Percentiles rank a stretch among this genome's conserved stretches.
Conservation (phyloP, 2,797 vertebrate species). For the Pelobates cultripes region DNA sequence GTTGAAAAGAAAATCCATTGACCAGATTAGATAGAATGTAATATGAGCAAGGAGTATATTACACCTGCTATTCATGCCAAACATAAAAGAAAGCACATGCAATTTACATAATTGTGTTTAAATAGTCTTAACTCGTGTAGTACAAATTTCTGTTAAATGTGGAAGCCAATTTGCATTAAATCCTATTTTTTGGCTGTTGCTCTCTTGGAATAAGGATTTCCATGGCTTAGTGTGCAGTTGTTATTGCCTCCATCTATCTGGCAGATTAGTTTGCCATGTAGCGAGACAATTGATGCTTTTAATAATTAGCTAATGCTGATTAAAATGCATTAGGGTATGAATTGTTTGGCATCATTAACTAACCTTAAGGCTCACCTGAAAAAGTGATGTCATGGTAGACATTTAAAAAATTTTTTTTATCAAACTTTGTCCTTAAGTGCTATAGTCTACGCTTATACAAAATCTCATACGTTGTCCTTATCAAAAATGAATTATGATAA, state of each 20-base stretch:
- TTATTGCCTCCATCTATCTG: background rate
- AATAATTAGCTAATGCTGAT: no score
- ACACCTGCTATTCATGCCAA: background rate
- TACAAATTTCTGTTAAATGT: background rate
- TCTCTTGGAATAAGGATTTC: background rate
- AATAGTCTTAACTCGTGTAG: background rate
- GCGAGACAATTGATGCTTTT: no score
- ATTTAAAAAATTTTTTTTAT: no score
- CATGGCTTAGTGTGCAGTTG: background rate
- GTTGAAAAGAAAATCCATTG: background rate
- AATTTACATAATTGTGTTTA: background rate
- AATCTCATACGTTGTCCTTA: no score
- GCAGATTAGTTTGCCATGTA: no score
- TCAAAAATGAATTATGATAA: no score
- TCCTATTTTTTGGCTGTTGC: background rate
- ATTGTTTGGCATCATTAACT: no score
- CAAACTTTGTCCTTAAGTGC: no score
- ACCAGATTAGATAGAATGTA: background rate
- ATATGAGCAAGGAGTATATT: background rate
- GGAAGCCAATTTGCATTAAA: background rate
- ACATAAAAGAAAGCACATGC: background rate
- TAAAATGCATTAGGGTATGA: no score
- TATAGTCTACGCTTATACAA: no score
- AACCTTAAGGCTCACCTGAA: no score
- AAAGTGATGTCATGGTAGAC: no score